These are phyloP conservation scores for Heliconius eleuchia DNA, from an alignment of 1,140 invertebrate species.

Conservation along the genomic window DNA sequence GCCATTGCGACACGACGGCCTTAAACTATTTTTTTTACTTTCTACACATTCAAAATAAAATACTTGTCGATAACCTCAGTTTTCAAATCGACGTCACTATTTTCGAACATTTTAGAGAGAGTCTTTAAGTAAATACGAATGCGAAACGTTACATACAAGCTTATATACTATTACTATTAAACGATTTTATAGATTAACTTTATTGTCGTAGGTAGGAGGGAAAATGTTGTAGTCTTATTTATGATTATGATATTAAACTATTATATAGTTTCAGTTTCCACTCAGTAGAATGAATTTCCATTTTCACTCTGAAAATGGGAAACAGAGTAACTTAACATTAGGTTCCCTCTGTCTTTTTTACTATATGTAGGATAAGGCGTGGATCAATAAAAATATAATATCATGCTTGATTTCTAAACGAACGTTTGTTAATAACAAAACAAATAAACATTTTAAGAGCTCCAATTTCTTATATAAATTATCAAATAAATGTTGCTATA, in stretches of 20 bases:
- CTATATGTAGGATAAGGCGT: background rate
- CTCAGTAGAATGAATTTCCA: no score
- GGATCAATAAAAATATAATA: no score
- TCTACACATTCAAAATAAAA: background rate
- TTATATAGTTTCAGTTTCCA: no score
- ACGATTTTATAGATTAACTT: no score
- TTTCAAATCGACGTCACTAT: background rate
- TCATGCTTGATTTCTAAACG: no score
- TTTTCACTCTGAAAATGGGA: no score
- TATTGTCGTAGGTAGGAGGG: no score
- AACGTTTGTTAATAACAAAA: no score
- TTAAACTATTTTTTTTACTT: background rate
- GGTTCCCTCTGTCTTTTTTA: background rate
- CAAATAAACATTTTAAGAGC: background rate
- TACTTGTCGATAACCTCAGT: background rate
- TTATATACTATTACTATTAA: background rate
- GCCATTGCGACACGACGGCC: no score
- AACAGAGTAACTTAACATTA: no score
- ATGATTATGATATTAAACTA: no score
- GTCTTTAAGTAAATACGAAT: constrained; percentile 18
- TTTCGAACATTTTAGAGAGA: constrained; percentile 21
- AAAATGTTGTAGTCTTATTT: no score
- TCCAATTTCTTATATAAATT: background rate
- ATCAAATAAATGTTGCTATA: background rate
- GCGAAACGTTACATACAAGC: constrained; percentile 10